Evolutionary conservation across 2,797 vertebrate genomes (phyloP).

Genomic region (Caiman crocodilus): DNA sequence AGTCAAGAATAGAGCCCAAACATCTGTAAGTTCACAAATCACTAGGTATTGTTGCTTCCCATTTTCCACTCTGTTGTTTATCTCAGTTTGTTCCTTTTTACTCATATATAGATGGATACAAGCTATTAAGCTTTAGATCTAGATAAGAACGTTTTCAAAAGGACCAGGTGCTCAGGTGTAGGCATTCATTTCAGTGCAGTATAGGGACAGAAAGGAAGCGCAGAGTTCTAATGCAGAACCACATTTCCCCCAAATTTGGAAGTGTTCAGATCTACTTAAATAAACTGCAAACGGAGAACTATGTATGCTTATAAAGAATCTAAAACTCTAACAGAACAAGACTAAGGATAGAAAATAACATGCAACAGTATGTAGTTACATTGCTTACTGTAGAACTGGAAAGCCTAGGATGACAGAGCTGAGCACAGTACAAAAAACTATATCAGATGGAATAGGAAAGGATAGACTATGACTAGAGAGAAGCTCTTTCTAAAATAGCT

Average conservation of each 20-base stretch:
- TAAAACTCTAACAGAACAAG: too few species aligned
- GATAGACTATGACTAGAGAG: neutral
- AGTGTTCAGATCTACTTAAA: neutral
- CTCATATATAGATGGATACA: neutral
- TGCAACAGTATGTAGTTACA: neutral
- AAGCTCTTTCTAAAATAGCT: neutral
- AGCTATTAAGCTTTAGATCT: neutral
- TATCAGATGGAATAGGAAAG: neutral
- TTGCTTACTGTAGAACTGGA: accelerated
- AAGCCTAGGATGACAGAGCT: neutral
- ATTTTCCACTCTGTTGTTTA: neutral
- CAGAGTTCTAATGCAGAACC: neutral
- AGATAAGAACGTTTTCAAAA: neutral
- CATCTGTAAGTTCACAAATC: too few species aligned
- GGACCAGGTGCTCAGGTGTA: neutral
- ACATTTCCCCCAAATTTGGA: neutral
- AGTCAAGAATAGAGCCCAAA: neutral
- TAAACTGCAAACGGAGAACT: neutral
- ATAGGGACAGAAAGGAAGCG: neutral
- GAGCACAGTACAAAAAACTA: neutral
- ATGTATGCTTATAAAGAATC: too few species aligned
- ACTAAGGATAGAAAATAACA: too few species aligned
- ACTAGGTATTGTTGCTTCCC: too few species aligned
- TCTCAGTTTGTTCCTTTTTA: neutral
- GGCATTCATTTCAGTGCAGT: neutral